Conservation (phyloP, 2,888 invertebrate species). For the Petrolisthes cinctipes region DNA sequence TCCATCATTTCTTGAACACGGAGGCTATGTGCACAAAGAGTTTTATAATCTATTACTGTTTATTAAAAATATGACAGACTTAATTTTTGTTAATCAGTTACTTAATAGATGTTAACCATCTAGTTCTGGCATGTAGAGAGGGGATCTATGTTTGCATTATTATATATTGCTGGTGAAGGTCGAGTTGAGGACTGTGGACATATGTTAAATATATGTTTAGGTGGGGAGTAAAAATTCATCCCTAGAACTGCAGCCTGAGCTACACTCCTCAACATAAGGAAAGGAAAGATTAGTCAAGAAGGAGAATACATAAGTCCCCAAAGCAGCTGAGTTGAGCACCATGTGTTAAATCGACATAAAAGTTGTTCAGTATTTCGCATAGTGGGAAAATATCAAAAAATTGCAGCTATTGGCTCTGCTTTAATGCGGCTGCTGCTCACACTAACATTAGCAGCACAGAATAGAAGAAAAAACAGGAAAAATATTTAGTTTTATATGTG, state of each 20-base stretch:
- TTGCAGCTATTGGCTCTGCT: not conserved
- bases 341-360: not conserved
- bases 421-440: not conserved
- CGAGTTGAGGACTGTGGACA: no score
- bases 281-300: not conserved
- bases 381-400: not conserved
- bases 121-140: no score
- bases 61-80: no score
- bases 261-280: not conserved
- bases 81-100: no score
- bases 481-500: conserved; percentile 20
- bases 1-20: no score
- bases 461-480: not conserved
- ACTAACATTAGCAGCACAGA: not conserved
- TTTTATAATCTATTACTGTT: no score
- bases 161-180: not conserved
- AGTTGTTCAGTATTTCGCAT: not conserved
- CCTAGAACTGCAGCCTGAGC: not conserved
- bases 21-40: no score
- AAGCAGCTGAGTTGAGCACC: not conserved
- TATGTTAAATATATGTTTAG: not conserved
- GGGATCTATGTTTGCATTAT: not conserved
- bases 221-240: not conserved
- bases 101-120: no score
- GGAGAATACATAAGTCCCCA: not conserved